Base-by-base conservation (phyloP, 2,797 vertebrate species). In the Pempheris klunzingeri region DNA sequence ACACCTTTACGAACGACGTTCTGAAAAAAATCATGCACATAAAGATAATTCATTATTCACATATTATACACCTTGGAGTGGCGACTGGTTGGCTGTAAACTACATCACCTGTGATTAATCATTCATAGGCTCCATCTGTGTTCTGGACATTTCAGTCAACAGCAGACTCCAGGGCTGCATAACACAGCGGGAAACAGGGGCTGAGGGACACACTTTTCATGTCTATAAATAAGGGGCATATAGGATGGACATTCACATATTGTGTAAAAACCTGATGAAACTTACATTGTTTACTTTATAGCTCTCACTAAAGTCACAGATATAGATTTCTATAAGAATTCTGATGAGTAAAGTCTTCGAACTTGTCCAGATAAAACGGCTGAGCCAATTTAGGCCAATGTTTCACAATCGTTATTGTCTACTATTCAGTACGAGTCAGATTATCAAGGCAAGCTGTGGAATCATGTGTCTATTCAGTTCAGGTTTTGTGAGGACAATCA, bases 111-210 rank as follows among this genome's bases (percentile, higher is more conserved):
- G 84, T 76, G 78, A 92, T 93, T 81, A 92, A 93, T 91, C 84
- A 92, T 92, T 93, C 83, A 93, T 90, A 39, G 57, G 53, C 81
- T 90, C 88, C 91, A 88, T 92, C 91, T 91, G 88, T 83, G 83
- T 87, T 68, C 71, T 52, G 84, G 77, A 78, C 83, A 34, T 81
- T 77, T 80, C 67, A 85, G 80, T 63, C 64, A 68, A 52, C 81
- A 57, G 71, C 81, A 84, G 64, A 80, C 84, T 87, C 28, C 64
- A 38, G 78, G 77, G 55, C 57, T 77, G 55, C 32, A 62, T 66
- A 38, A 77, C 38, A 38, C 68, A 69, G 46, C 10, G 2, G 30
- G 58, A 68, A 78, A 65, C 41, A 82, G 63, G 34, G 43, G 70
- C 60, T 18, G 54, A 57, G 71, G 38, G 65, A 64, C 39, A 68